Evolutionary conservation across 2,888 invertebrate genomes (phyloP).

Genomic region (Rapana venosa): DNA sequence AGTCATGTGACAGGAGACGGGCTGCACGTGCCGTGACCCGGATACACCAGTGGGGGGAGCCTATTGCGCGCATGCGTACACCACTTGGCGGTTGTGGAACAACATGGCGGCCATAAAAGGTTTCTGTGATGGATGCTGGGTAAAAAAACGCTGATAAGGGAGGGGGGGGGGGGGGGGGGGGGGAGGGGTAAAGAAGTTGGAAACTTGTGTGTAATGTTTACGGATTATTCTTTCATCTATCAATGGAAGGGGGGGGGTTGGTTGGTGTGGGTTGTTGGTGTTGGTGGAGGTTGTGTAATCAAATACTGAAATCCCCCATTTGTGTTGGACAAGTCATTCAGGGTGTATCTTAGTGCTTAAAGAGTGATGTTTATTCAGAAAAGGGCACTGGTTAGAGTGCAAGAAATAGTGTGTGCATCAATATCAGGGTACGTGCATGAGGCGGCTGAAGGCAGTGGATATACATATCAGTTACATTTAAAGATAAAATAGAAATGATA

Average conservation of each 20-base stretch:
- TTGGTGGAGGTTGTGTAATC: no score
- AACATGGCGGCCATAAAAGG: not conserved
- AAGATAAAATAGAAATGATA: not conserved
- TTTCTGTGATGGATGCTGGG: not conserved
- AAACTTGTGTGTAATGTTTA: no score
- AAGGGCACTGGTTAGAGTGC: no score
- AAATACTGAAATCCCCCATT: no score
- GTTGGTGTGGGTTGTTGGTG: no score
- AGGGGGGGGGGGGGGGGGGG: not conserved
- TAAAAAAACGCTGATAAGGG: no score
- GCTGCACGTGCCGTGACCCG: constrained; percentile 24
- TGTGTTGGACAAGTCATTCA: no score
- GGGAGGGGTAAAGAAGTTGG: not conserved
- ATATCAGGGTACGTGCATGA: not conserved
- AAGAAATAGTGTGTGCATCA: not conserved
- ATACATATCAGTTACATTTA: not conserved
- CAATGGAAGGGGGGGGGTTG: no score
- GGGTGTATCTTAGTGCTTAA: no score
- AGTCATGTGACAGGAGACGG: not conserved
- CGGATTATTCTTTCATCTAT: no score
- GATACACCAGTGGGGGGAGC: constrained; percentile 15
- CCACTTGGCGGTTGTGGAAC: constrained; percentile 29
- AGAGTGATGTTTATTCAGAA: no score
- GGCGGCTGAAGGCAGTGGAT: not conserved
- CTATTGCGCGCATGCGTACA: constrained; percentile 29